Base-by-base conservation (phyloP, 1,140 invertebrate genomes). In the Atopsyche davidsoni region DNA sequence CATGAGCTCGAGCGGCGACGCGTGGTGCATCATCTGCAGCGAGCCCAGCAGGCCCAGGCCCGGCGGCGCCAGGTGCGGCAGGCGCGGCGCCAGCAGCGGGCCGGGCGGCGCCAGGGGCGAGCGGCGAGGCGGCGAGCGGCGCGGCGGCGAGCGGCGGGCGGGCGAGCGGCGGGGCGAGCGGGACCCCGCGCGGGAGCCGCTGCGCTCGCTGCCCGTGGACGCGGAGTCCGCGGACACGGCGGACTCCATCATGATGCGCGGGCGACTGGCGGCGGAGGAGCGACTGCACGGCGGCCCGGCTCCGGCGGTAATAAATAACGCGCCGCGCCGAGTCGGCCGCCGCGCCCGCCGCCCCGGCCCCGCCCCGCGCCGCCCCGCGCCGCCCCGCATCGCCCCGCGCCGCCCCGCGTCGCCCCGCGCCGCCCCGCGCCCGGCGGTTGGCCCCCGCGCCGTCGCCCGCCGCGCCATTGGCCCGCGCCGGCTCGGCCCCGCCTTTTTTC, bases 11-110 rank as follows among this genome's bases (percentile, higher is more conserved):
- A 85, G 57, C 59, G 73, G 67, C 66, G 75, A 65, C 66, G 70
- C 65, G 70, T 81, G 79, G 62, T 85, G 84, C 79, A 86, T 81
- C 69, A 85, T 85, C 60, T 85, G 84, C 59, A 87, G 69, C 49
- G 85, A 85, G 58, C 84, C 86, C 57, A 88, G 74, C 53, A 89
- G 73, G 1, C 85, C 86, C 40, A 88, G 72, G 14, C 83, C 85
- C 18, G 86, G 86, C 34, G 86, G 87, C 62, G 85, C 85, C 66
- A 87, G 65, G 41, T 80, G 76, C 28, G 81, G 79, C 45, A 80
- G 66, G 45, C 75, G 68, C 56, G 74, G 69, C 2, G 76, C 71
- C 59, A 79, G 74, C 59, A 79, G 85, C 72, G 62, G 23, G 69
- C 62, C 77, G 64, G 59, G 64, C 79, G 57, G 79, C 71, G 62